phyloP scores from a whole-genome alignment of 2,113 vertebrate species.

The Regulus satrapa region DNA sequence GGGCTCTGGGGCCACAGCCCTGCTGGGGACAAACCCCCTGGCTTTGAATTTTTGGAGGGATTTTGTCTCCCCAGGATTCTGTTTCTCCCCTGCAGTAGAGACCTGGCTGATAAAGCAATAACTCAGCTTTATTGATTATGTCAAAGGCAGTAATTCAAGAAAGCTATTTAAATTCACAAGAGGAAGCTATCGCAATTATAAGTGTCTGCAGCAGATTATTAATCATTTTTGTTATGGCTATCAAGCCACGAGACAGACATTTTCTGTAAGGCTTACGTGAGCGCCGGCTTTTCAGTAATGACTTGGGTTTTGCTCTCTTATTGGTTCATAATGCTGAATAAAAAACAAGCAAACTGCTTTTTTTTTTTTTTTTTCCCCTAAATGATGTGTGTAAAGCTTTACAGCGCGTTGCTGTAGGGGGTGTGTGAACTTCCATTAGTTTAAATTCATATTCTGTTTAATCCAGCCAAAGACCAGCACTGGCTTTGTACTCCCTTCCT shows the following conservation, averaged over 20 bases:
- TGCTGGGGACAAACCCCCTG: background rate
- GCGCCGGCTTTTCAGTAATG: background rate
- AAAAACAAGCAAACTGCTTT: background rate
- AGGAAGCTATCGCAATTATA: conserved; percentile 67
- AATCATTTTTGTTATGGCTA: conserved; percentile 67
- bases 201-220: conserved; percentile 60
- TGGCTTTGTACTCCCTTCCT: fast-evolving
- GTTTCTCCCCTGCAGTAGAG: background rate
- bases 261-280: conserved; percentile 15
- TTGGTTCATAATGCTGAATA: background rate
- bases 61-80: background rate
- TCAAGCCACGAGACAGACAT: conserved; percentile 49
- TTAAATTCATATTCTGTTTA: background rate
- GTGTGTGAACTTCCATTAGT: background rate
- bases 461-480: background rate
- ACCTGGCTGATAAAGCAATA: conserved; percentile 8
- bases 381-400: background rate
- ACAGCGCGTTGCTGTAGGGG: background rate
- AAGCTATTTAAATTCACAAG: conserved; percentile 68
- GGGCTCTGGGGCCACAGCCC: background rate
- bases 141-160: conserved; percentile 68
- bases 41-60: background rate
- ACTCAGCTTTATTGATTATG: conserved; percentile 66
- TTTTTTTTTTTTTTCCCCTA: background rate
- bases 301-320: background rate